Conservation (phyloP, 2,113 vertebrate genomes). For the Varanus komodoensis region DNA sequence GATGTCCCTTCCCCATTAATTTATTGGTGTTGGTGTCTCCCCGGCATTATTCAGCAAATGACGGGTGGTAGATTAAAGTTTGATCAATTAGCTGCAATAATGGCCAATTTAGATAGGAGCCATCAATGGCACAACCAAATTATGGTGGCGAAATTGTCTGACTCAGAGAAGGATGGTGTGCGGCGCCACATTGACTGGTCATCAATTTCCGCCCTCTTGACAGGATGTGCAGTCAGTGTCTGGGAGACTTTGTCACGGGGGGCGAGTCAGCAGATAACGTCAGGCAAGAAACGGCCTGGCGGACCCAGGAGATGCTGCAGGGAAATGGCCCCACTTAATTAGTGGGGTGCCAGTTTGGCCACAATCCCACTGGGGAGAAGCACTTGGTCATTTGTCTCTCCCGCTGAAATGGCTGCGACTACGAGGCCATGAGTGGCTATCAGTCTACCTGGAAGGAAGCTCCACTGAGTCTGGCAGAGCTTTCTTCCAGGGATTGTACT, state of each 20-base stretch:
- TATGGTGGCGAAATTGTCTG: background rate
- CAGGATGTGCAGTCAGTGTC: background rate
- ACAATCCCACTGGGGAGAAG: background rate
- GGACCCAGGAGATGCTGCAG: background rate
- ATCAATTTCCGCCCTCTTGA: background rate
- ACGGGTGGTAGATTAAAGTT: background rate
- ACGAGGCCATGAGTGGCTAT: no score
- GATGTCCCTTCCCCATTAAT: background rate
- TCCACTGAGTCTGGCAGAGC: no score
- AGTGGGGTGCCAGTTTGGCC: background rate
- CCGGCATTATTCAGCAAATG: background rate
- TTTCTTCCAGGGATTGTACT: no score
- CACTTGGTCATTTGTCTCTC: background rate
- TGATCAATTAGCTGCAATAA: background rate
- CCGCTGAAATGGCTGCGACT: no score
- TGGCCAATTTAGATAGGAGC: background rate
- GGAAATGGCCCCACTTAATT: background rate
- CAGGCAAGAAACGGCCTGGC: background rate
- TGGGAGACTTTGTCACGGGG: background rate
- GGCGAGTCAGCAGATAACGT: background rate
- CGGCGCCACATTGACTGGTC: background rate
- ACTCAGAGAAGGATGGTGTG: background rate
- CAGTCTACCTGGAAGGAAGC: no score
- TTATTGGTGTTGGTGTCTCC: background rate
- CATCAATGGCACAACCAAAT: background rate